Base-by-base conservation (phyloP, 2,797 vertebrate genomes). In the Argyrosomus regius region DNA sequence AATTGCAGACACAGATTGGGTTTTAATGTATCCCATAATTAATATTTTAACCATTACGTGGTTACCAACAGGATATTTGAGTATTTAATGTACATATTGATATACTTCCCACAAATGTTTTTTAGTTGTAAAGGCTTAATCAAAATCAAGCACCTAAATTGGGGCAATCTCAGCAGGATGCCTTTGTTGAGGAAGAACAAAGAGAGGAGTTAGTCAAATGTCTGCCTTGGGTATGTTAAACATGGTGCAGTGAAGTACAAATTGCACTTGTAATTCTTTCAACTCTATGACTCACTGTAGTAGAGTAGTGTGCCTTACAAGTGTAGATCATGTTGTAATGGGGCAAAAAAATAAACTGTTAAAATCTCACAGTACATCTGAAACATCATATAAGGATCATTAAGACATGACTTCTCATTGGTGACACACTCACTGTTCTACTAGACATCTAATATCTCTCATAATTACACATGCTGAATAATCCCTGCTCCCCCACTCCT, bases 391-490 rank as follows among this genome's bases (percentile, higher is more conserved):
- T 48, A 13, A 75, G 69, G 54, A 80, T 90, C 84, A 84, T 90
- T 88, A 90, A 74, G 74, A 88, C 70, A 56, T 49, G 78, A 82
- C 81, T 76, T 71, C 48, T 80, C 64, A 71, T 50, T 67, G 80
- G 81, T 77, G 84, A 78, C 72, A 73, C 66, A n/a, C 62, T 73
- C 39, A 1, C 79, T 67, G 79, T 79, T 80, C 80, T 31, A 45
- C 59, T 81, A 87, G 85, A 79, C 82, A 69, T 86, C 80, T 91
- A 89, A 89, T 91, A 89, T 89, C 75, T 81, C 69, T 80, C 66
- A 77, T 89, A 89, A 92, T 89, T 88, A 83, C 78, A 86, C 75
- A 73, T 77, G 70, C 81, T 81, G 76, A 84, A 82, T 90, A 88
- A 91, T 84, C 82, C 67, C 64, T 72, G 68, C 75, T 61, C 56